Evolutionary conservation across 1,140 invertebrate species (phyloP).

Genomic region (Anastrepha obliqua): DNA sequence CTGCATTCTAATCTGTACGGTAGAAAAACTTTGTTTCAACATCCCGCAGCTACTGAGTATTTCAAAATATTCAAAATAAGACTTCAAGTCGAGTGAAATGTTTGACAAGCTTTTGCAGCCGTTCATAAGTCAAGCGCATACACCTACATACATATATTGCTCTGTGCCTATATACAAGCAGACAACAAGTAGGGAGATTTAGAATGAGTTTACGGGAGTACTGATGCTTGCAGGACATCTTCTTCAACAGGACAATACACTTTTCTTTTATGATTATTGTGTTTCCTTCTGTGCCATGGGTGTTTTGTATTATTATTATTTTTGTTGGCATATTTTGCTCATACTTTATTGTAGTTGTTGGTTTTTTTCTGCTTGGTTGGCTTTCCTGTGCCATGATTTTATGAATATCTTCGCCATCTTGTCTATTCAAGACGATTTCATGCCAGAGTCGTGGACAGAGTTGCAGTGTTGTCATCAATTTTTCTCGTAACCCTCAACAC

Average conservation of each 20-base stretch:
- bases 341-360: constrained; percentile 21
- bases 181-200: not conserved
- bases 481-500: not conserved
- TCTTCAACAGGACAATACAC: not conserved
- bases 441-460: not conserved
- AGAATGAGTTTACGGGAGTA: not conserved
- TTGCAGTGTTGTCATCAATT: constrained; percentile 10
- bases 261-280: constrained; percentile 51
- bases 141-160: not conserved
- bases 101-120: not conserved
- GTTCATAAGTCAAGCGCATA: not conserved
- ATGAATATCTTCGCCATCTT: constrained; percentile 30
- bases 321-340: constrained; percentile 16
- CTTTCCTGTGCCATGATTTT: not conserved
- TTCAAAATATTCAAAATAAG: not conserved
- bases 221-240: constrained; percentile 34
- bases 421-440: constrained; percentile 10
- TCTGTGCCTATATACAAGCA: not conserved
- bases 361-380: not conserved
- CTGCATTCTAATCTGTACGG: not conserved
- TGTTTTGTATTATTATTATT: not conserved
- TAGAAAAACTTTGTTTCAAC: not conserved
- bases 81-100: not conserved
- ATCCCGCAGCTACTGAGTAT: not conserved
- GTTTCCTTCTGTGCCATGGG: not conserved